A percentile compares a stretch with the other conserved stretches of the same genome.
Evolutionary conservation across 2,113 vertebrate species (phyloP).

Genomic region (Amazona vittata): DNA sequence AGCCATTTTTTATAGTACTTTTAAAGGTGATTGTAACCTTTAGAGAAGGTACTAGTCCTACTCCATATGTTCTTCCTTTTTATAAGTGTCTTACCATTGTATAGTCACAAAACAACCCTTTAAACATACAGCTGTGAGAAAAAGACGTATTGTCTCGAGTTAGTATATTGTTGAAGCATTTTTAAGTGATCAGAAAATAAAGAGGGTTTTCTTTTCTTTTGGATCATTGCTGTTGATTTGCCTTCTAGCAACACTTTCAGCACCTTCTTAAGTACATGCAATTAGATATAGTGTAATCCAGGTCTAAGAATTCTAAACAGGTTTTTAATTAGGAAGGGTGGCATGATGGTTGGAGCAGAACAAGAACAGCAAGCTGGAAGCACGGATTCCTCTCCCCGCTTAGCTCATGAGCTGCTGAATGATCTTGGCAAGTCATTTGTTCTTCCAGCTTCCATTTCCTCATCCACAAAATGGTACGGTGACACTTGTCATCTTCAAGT

Average conservation of each 20-base stretch:
- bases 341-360: background rate
- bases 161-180: background rate
- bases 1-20: background rate
- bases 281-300: background rate
- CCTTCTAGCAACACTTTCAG: background rate
- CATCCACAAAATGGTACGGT: background rate
- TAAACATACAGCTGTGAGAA: background rate
- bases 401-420: background rate
- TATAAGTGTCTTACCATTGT: background rate
- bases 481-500: background rate
- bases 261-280: background rate
- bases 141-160: background rate
- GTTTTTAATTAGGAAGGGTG: conserved; percentile 15
- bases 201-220: background rate
- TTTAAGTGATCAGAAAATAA: background rate
- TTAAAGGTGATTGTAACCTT: background rate
- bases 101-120: background rate
- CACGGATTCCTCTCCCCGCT: background rate
- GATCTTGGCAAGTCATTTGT: background rate
- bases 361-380: background rate
- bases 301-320: background rate
- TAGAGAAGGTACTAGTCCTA: background rate
- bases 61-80: background rate
- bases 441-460: background rate
- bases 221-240: background rate